phyloP scores from a whole-genome alignment of 1,140 invertebrate species.

The Yoshiicerus persimilis region DNA sequence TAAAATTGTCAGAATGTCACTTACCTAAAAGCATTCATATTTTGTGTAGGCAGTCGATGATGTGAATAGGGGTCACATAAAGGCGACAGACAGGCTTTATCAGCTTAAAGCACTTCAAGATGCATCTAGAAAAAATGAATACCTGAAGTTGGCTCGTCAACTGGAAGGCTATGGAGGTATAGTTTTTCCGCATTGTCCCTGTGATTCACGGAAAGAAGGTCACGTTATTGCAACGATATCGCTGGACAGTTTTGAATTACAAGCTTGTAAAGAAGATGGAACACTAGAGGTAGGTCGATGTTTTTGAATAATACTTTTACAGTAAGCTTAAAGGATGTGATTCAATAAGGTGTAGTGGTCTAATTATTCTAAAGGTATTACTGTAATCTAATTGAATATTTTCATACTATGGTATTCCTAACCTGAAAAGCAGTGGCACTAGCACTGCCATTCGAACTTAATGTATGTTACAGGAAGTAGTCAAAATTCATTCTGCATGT shows the following conservation, averaged over 20 bases:
- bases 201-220: constrained; percentile 88
- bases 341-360: too few relatives aligned
- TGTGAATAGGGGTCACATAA: constrained; percentile 88
- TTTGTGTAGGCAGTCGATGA: constrained; percentile 85
- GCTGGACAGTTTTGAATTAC: constrained; percentile 73
- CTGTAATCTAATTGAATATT: too few relatives aligned
- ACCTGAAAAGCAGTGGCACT: too few relatives aligned
- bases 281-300: constrained; percentile 65
- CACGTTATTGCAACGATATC: constrained; percentile 82
- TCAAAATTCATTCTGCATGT: too few relatives aligned
- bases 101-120: constrained; percentile 94
- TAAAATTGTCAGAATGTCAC: too few relatives aligned
- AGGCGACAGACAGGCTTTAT: constrained; percentile 84
- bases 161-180: constrained; percentile 89
- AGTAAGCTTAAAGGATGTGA: too few relatives aligned
- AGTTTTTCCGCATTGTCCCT: constrained; percentile 92
- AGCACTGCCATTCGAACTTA: too few relatives aligned
- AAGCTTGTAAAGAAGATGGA: constrained; percentile 85
- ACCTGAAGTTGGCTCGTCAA: constrained; percentile 75
- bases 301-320: not conserved
- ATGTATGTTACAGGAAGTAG: too few relatives aligned
- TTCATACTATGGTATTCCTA: too few relatives aligned
- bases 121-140: constrained; percentile 77
- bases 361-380: too few relatives aligned
- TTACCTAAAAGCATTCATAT: constrained; percentile 38